Base-by-base conservation (phyloP, 2,797 vertebrate species). In the Onychomys torridus region DNA sequence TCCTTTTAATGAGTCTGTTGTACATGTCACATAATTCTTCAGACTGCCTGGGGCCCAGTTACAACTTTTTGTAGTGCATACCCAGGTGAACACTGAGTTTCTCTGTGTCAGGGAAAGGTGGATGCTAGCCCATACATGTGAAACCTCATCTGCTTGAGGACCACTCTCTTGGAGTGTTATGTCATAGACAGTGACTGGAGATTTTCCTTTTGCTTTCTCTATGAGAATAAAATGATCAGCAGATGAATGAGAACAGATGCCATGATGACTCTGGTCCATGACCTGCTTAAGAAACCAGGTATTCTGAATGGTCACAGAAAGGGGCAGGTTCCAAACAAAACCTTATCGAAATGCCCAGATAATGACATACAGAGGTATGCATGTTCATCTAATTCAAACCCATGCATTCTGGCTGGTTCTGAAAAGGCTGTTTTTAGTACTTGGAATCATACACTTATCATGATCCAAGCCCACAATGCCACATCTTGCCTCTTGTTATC, bases 261-360 rank as follows among this genome's bases (percentile, higher is more conserved):
- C 84, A 32, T 23, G 16, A 52, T 25, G 43, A 10, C 46, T 6
- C 55, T 78, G 43, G 4, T n/a, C 55, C 59, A 55, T 61, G 67
- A 81, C 55, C 32, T 59, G 7, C 21, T 59, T 63, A 11, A 27
- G 1, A 49, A 49, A 67, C 11, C 37, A 85, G 84, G 67, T 16
- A 21, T 89, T 94, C 88, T 49, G 23, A 92, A 90, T n/a, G 25
- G 29, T 6, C 82, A 59, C 3, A 92, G 34, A 19, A 94, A 94
- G 63, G 17, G 76, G 43, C 19, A 65, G 32, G 82, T 91, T 89
- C 16, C 65, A 93, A 86, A 89, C 13, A 46, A 61, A 78, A 16
- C 78, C 17, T 29, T 49, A n/a, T 61, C 21, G 1, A 43, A 67
- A 49, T 27, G 63, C 3, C 29, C 23, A 46, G 12, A n/a, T 65